Base-by-base conservation (phyloP, 1,140 invertebrate genomes). In the Papilio helenus region DNA sequence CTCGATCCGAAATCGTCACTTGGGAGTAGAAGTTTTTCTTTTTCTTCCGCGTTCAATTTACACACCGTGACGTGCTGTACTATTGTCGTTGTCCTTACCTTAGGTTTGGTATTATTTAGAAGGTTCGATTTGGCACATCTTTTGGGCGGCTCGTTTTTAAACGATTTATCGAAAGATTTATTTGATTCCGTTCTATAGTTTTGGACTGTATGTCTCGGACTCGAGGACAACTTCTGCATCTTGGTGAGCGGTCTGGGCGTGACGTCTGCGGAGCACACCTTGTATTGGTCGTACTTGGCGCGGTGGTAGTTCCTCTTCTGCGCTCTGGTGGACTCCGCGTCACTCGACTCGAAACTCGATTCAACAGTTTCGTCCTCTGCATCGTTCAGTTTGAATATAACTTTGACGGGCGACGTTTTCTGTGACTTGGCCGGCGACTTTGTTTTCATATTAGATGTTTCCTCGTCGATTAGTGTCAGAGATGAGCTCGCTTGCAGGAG, bases 201-300 rank as follows among this genome's bases (percentile, higher is more conserved):
- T 76, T 82, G 42, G 12, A 12, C 61, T 39, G 34, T 39, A 49
- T n/a, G 16, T 72, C 83, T 83, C 1, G 88, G 89, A 80, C 82
- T 89, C 9, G 80, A 82, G 0, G 90, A 92, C 20, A 87, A 76
- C 71, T 90, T 93, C 72, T 90, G 88, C 79, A 93, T 87, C 80
- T 94, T 93, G 8, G 51, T 84, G 0, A 82, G 39, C 8, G 90
- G 90, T 81, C 92, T 94, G 8, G 91, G 92, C 0, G 92, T 93
- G 0, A 89, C 55, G 5, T 90, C 86, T 65, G 61, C 14, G 46
- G 44, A 2, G 77, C 23, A 14, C 20, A 44, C 9, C 9, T 34
- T 61, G 76, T 83, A n/a, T 80, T 51, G 84, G 20, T 84, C 81
- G 7, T 26, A 49, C 14, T 77, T 84, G 0, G 79, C 81, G 1